Evolutionary conservation across 1,140 invertebrate species (phyloP).

Genomic region (Neuroterus valhalla): DNA sequence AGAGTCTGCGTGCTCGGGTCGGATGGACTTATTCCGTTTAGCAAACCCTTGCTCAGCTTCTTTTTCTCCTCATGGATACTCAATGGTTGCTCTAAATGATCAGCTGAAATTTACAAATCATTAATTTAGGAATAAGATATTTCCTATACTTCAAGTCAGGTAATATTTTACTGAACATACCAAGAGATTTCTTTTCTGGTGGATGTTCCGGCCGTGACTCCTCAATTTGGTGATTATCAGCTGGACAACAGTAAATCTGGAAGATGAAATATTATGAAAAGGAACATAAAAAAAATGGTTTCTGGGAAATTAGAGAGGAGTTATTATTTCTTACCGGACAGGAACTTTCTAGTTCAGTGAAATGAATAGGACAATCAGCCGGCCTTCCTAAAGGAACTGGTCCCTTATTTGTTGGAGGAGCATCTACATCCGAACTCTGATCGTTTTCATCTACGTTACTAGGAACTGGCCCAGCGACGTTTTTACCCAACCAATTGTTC

Average conservation of each 20-base stretch:
- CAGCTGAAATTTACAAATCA: slow-evolving; percentile 54
- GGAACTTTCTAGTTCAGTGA: slow-evolving; percentile 65
- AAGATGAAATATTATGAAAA: slow-evolving; percentile 36
- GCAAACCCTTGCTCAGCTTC: slow-evolving; percentile 67
- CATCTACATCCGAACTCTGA: slow-evolving; percentile 64
- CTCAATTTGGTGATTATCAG: slow-evolving; percentile 69
- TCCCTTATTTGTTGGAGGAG: slow-evolving; percentile 54
- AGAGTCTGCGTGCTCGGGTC: slow-evolving; percentile 70
- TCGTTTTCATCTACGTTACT: slow-evolving; percentile 70
- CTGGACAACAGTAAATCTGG: slow-evolving; percentile 66
- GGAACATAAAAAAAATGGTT: slow-evolving; percentile 29
- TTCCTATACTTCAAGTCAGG: slow-evolving; percentile 19
- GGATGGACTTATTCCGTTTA: slow-evolving; percentile 71
- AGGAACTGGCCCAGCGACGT: slow-evolving; percentile 61
- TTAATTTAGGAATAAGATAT: slow-evolving; percentile 22
- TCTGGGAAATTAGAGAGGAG: neutral
- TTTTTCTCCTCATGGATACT: slow-evolving; percentile 69
- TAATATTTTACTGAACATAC: slow-evolving; percentile 54
- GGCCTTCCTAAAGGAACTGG: slow-evolving; percentile 66
- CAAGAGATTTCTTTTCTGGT: slow-evolving; percentile 67
- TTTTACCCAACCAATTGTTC: slow-evolving; percentile 69
- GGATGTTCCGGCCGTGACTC: slow-evolving; percentile 67
- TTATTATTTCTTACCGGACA: slow-evolving; percentile 58
- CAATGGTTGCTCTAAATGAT: slow-evolving; percentile 69
- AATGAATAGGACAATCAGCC: slow-evolving; percentile 63